Percentiles rank a stretch among this genome's conserved stretches.
Evolutionary conservation across 2,888 invertebrate species (phyloP).

Genomic region (Cordilura impudica): DNA sequence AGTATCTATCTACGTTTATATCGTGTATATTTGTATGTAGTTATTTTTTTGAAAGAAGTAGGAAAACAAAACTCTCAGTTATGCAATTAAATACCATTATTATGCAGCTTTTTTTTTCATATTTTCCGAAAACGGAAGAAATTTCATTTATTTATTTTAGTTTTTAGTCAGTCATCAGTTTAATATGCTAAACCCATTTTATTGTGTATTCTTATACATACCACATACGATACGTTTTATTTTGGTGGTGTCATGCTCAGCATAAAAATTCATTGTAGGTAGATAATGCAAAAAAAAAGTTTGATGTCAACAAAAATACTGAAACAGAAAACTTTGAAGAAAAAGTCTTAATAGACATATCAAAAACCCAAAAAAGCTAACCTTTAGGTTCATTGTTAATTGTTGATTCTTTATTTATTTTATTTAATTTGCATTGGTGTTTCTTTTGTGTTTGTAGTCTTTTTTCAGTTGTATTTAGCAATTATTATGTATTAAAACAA

Average conservation of each 20-base stretch:
- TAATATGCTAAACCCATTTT: background rate
- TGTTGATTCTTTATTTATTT: constrained; percentile 10
- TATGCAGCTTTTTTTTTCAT: constrained; percentile 29
- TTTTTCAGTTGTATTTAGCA: constrained; percentile 4
- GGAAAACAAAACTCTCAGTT: constrained; percentile 14
- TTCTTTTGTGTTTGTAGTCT: background rate
- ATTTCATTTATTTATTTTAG: background rate
- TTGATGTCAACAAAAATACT: background rate
- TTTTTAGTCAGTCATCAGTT: background rate
- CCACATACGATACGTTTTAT: constrained; percentile 21
- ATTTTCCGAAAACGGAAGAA: background rate
- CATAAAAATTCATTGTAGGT: constrained; percentile 30
- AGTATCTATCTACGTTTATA: background rate
- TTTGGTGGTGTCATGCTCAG: constrained; percentile 58
- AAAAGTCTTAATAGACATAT: constrained; percentile 32
- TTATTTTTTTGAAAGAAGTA: constrained; percentile 36
- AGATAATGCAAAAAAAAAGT: constrained; percentile 47
- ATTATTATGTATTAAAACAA: background rate
- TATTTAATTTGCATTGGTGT: constrained; percentile 35
- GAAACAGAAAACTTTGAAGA: background rate
- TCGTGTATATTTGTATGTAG: constrained; percentile 44
- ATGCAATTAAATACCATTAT: constrained; percentile 29
- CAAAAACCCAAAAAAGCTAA: constrained; percentile 4
- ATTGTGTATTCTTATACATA: constrained; percentile 1
- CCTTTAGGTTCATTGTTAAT: constrained; percentile 5